Conservation (phyloP, 1,140 invertebrate genomes). For the Aphidius ervi region DNA sequence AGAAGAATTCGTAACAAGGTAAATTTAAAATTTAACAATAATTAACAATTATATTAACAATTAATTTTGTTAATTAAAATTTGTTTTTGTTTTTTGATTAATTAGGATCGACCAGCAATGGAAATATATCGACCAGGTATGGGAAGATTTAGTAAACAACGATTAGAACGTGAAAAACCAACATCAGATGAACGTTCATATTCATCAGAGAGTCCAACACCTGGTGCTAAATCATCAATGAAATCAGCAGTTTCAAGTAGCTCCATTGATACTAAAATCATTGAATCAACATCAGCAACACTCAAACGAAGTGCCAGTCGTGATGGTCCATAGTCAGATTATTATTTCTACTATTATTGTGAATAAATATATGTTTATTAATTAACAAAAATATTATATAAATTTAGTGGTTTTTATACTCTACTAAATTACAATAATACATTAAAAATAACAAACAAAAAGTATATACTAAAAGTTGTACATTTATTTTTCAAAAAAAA, state of each 20-base stretch:
- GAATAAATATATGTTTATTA: no score
- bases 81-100: conserved; percentile 15
- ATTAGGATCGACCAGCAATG: conserved; percentile 66
- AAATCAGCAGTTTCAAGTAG: conserved; percentile 35
- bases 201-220: conserved; percentile 47
- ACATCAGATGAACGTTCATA: conserved; percentile 45
- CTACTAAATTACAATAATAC: no score
- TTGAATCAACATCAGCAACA: conserved; percentile 49
- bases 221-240: conserved; percentile 24
- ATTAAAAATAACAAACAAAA: no score
- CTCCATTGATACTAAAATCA: conserved; percentile 21
- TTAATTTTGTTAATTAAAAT: neutral
- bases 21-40: conserved; percentile 25
- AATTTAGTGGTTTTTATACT: no score
- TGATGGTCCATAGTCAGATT: conserved; percentile 34
- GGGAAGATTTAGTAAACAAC: conserved; percentile 67
- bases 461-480: no score
- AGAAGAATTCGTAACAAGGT: conserved; percentile 67
- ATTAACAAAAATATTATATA: no score
- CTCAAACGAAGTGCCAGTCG: conserved; percentile 51
- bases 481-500: no score
- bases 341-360: neutral
- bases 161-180: conserved; percentile 60
- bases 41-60: conserved; percentile 18
- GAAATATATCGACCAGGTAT: conserved; percentile 71